Evolutionary conservation across 2,797 vertebrate genomes (phyloP), one percentile per base, ranked within the genome.

Genomic region (Dromococcyx pavoninus): DNA sequence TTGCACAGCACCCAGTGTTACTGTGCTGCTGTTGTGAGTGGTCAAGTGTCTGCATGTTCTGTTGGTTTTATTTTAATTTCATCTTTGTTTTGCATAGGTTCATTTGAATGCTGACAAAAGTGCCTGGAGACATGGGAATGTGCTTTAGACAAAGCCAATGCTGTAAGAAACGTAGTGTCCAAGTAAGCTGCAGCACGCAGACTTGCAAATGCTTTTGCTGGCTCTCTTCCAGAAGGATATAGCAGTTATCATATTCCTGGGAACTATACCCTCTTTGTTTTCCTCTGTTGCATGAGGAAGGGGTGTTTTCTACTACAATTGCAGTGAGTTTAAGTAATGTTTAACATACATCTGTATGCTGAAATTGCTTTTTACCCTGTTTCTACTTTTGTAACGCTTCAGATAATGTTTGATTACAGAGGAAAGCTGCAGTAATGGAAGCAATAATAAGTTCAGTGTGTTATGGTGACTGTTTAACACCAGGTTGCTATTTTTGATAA

Each of bases 151-250:
- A 93, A 91, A 85, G 71, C 39, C 69, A 85, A 25, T 61, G 58
- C 61, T 92, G 28, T 80, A 74, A 93, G 71, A 94, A 92, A 27
- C 32, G 67, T 54, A 88, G 66, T 64, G 70, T 80, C 60, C 57
- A 53, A 92, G 64, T 77, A 83, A 91, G 69, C 37, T 86, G 58
- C 13, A 77, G 80, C 74, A 90, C 4, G 5, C 69, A 94, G 93
- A 43, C 53, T 78, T 92, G 88, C 74, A 95, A 94, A 95, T 91
- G 88, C 70, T 91, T 93, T 93, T 94, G 41, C 72, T 94, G 91
- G 81, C 73, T 56, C 11, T 76, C 30, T 67, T 89, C 92, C 85
- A 94, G 82, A 72, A 87, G 74, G 39, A 83, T 84, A 92, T 53
- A 85, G 75, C 37, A 90, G 72, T 89, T 91, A 73, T 83, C 72